Conservation (phyloP, 2,113 vertebrate species). For the Recurvirostra avosetta region DNA sequence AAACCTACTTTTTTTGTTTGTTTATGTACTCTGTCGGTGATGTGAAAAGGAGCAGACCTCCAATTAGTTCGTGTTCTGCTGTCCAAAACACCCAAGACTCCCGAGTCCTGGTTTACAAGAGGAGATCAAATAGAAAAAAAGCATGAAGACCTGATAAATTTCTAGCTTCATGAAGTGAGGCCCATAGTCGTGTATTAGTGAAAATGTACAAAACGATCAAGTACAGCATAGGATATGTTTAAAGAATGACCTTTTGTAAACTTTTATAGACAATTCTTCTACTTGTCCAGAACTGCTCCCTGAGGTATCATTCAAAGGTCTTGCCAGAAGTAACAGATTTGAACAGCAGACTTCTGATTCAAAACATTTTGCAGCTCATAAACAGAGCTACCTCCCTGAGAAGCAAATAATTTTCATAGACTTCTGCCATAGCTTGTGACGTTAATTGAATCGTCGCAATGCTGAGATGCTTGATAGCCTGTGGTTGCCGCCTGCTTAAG, state of each 20-base stretch:
- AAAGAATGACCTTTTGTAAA: constrained; percentile 31
- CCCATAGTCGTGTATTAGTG: not conserved
- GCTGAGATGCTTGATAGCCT: not conserved
- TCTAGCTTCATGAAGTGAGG: not conserved
- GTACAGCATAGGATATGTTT: not conserved
- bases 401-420: not conserved
- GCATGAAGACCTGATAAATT: not conserved
- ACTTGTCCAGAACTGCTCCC: not conserved
- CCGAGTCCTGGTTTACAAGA: not conserved
- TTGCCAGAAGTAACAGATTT: constrained; percentile 44
- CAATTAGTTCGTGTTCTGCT: not conserved
- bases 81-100: not conserved
- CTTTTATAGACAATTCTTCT: constrained; percentile 4
- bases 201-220: not conserved
- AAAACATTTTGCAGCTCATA: constrained; percentile 47
- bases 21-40: not conserved
- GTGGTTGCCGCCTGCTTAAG: not conserved
- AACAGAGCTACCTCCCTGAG: not conserved
- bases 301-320: not conserved
- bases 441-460: not conserved
- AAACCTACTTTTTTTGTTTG: not conserved
- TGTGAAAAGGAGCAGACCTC: not conserved
- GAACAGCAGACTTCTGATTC: constrained; percentile 26
- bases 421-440: not conserved
- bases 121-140: not conserved